Evolutionary conservation across 2,797 vertebrate species (phyloP).

Genomic region (Pangasius krempfi): DNA sequence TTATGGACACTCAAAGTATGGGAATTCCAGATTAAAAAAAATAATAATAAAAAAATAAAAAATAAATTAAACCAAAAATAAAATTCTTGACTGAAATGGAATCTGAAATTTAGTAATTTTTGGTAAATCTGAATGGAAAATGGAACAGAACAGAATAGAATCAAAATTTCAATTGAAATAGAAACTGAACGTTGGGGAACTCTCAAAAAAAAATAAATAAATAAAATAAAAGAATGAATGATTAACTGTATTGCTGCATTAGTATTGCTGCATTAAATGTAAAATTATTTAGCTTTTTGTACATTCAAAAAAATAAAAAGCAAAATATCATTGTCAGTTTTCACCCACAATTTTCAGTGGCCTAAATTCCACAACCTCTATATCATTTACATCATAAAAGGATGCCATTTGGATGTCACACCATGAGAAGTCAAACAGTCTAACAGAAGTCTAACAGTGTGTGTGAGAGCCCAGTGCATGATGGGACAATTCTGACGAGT

Average conservation of each 20-base stretch:
- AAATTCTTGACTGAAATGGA: neutral
- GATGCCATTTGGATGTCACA: neutral
- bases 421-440: neutral
- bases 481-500: neutral
- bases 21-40: neutral
- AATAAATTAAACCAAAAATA: neutral
- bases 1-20: neutral
- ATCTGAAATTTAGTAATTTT: neutral
- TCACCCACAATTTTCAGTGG: neutral
- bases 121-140: neutral
- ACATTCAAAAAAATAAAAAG: no score
- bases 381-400: neutral
- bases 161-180: neutral
- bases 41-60: no score
- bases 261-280: no score
- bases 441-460: neutral
- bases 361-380: neutral
- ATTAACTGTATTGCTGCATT: no score
- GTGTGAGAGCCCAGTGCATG: neutral
- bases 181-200: neutral
- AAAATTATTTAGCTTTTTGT: no score
- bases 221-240: neutral
- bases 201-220: neutral
- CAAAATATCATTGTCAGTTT: neutral
- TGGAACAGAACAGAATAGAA: neutral